Evolutionary conservation across 2,113 vertebrate species (phyloP).

Genomic region (Grammomys surdaster): DNA sequence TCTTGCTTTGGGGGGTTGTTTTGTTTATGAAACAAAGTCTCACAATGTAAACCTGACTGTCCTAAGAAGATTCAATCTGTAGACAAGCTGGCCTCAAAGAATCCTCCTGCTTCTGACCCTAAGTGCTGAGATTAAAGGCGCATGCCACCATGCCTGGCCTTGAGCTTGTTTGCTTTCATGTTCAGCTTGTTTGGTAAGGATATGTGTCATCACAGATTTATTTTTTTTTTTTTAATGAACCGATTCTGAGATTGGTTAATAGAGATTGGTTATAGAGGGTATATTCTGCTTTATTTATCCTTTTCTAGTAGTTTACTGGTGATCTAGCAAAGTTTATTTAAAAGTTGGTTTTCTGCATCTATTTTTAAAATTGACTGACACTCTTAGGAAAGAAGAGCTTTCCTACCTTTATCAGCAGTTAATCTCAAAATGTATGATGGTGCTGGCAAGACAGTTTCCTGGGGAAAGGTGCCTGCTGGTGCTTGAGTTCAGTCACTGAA

Average conservation of each 20-base stretch:
- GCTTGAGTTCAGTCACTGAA: background rate
- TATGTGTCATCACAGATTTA: background rate
- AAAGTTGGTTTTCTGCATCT: background rate
- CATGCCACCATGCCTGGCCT: background rate
- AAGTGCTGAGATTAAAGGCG: background rate
- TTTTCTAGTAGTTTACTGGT: background rate
- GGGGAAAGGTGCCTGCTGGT: background rate
- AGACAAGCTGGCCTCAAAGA: background rate
- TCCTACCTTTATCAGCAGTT: background rate
- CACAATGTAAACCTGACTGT: background rate
- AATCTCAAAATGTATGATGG: background rate
- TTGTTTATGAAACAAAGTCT: background rate
- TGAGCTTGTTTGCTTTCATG: background rate
- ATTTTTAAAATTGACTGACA: too few relatives aligned
- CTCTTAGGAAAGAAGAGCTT: too few relatives aligned
- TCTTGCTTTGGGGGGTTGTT: background rate
- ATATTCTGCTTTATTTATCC: background rate
- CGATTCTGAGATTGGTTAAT: too few relatives aligned
- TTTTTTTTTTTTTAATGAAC: background rate
- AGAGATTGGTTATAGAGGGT: background rate
- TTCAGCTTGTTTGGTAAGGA: background rate
- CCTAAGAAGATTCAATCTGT: background rate
- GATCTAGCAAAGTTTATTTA: background rate
- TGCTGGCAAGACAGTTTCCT: background rate
- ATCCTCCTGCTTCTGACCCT: background rate